Evolutionary conservation across 2,888 invertebrate genomes (phyloP).

Genomic region (Andrena hattorfiana): DNA sequence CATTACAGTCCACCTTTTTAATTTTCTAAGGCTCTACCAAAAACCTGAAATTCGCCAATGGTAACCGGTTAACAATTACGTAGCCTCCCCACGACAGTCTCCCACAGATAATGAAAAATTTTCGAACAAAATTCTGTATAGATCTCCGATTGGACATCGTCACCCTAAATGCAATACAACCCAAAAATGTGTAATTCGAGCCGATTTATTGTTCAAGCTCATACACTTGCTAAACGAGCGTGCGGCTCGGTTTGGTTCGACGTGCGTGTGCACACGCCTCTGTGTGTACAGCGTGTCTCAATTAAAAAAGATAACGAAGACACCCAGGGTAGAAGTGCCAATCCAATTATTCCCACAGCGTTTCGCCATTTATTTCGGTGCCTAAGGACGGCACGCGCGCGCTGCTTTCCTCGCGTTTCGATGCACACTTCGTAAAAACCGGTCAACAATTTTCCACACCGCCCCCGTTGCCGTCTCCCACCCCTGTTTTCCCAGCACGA

Average conservation of each 20-base stretch:
- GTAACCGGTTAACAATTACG: too few relatives aligned
- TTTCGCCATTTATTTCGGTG: constrained; percentile 57
- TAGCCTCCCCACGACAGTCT: too few relatives aligned
- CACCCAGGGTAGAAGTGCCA: constrained; percentile 43
- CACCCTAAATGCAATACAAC: too few relatives aligned
- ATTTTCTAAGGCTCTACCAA: too few relatives aligned
- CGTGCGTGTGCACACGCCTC: neutral
- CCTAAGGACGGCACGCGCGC: constrained; percentile 24
- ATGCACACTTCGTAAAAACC: constrained; percentile 32
- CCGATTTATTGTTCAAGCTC: constrained; percentile 8
- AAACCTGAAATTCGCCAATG: too few relatives aligned
- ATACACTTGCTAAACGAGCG: constrained; percentile 5
- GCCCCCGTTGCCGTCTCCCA: too few relatives aligned
- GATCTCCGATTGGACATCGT: too few relatives aligned
- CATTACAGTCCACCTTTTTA: too few relatives aligned
- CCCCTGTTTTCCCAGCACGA: neutral
- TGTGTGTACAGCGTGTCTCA: constrained; percentile 44
- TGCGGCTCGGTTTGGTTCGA: constrained; percentile 6
- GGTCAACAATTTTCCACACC: constrained; percentile 24
- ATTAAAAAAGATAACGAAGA: constrained; percentile 69
- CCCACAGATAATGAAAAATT: too few relatives aligned
- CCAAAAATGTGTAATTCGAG: neutral
- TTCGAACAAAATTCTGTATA: too few relatives aligned
- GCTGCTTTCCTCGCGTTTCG: constrained; percentile 38
- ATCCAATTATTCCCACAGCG: constrained; percentile 63